phyloP scores from a whole-genome alignment of 1,140 invertebrate genomes.

The Ceratitis capitata region DNA sequence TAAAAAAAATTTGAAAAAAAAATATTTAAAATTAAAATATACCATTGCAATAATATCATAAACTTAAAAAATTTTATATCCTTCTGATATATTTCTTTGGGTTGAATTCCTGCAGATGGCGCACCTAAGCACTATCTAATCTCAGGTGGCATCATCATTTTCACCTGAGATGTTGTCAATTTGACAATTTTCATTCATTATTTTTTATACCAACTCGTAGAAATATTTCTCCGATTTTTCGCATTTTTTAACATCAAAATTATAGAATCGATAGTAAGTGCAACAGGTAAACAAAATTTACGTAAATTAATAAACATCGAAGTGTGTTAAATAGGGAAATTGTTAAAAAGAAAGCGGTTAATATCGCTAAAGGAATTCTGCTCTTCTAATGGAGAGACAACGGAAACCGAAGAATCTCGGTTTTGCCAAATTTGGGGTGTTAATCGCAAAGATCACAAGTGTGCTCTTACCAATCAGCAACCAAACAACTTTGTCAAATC shows the following conservation, averaged over 20 bases:
- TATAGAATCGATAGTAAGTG: slow-evolving; percentile 17
- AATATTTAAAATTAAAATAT: too few relatives aligned
- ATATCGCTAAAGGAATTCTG: not conserved
- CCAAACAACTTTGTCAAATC: not conserved
- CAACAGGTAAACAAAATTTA: not conserved
- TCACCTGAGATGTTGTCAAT: slow-evolving; percentile 19
- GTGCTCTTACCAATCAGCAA: not conserved
- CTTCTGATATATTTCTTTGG: not conserved
- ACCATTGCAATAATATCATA: too few relatives aligned
- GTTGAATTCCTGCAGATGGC: not conserved
- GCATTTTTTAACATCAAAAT: not conserved
- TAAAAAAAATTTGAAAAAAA: too few relatives aligned
- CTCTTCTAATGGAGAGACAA: not conserved
- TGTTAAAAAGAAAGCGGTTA: not conserved
- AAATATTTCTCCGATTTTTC: slow-evolving; percentile 26
- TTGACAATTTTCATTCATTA: slow-evolving; percentile 14
- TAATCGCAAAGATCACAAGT: slow-evolving; percentile 21
- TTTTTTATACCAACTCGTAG: slow-evolving; percentile 9
- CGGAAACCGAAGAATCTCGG: slow-evolving; percentile 4
- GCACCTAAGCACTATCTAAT: not conserved
- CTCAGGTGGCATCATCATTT: slow-evolving; percentile 4
- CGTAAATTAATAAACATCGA: not conserved
- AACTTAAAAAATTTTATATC: not conserved
- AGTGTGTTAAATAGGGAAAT: not conserved
- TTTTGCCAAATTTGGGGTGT: not conserved